A percentile compares a stretch with the other conserved stretches of the same genome.
phyloP scores from a whole-genome alignment of 2,888 invertebrate genomes.

The Lasioglossum malachurum region DNA sequence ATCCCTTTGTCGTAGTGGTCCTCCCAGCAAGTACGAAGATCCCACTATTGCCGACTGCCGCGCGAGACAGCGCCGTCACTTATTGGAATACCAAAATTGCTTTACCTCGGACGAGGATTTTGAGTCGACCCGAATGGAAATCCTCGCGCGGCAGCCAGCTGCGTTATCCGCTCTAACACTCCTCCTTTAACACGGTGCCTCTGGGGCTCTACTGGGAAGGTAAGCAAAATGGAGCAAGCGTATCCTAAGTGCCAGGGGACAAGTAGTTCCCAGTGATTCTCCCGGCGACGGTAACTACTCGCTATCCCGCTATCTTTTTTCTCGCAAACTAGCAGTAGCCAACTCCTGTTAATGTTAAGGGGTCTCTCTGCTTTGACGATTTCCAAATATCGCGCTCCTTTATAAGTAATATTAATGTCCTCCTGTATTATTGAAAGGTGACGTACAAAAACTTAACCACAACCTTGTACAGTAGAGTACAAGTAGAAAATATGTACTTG shows the following conservation, averaged over 20 bases:
- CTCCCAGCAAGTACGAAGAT: conserved; percentile 12
- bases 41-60: background rate
- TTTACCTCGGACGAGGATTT: background rate
- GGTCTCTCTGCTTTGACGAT: background rate
- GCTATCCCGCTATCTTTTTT: conserved; percentile 16
- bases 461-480: background rate
- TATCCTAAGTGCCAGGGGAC: conserved; percentile 44
- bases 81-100: background rate
- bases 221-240: conserved; percentile 68
- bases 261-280: conserved; percentile 35
- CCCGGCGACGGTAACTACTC: conserved; percentile 20
- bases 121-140: conserved; percentile 4
- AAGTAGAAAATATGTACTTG: too few species aligned
- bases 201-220: conserved; percentile 26
- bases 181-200: conserved; percentile 23
- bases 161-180: conserved; percentile 18
- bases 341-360: conserved; percentile 21
- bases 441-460: background rate
- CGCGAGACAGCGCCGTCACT: background rate
- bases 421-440: background rate
- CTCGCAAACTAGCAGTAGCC: conserved; percentile 26
- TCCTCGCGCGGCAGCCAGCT: conserved; percentile 12
- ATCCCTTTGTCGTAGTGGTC: conserved; percentile 34
- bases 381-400: background rate
- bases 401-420: background rate